phyloP scores from a whole-genome alignment of 2,113 vertebrate genomes.

The Neoarius graeffei region DNA sequence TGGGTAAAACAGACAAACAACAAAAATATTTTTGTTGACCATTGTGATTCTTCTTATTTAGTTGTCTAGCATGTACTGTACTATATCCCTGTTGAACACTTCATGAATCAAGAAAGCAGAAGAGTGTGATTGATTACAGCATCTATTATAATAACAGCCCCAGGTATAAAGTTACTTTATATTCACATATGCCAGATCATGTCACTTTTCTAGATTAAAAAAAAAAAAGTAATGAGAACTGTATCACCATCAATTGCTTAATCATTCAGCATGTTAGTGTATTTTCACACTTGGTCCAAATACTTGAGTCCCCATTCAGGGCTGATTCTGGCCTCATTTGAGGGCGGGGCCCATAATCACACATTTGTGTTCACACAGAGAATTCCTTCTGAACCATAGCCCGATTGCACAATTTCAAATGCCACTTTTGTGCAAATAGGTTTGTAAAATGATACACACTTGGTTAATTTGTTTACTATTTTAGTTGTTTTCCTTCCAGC shows the following conservation, averaged over 20 bases:
- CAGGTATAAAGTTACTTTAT: neutral
- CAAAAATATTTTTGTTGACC: too few relatives aligned
- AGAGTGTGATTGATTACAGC: neutral
- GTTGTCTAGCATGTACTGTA: neutral
- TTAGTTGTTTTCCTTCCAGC: neutral
- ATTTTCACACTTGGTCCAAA: neutral
- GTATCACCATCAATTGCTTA: neutral
- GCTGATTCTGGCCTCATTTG: neutral
- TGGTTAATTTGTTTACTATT: neutral
- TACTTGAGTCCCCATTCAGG: too few relatives aligned
- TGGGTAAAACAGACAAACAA: neutral
- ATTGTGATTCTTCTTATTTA: too few relatives aligned
- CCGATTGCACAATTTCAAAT: neutral
- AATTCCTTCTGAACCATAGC: neutral
- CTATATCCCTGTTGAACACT: neutral
- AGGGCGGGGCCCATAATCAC: neutral
- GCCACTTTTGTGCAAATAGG: neutral
- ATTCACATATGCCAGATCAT: neutral
- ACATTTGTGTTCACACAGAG: neutral
- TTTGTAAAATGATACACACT: neutral
- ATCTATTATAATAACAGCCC: neutral
- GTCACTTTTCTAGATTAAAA: neutral
- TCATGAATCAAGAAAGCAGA: neutral
- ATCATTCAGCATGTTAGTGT: neutral
- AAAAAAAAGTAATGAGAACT: neutral